Conservation (phyloP, 2,888 invertebrate species). For the Caenorhabditis wallacei region DNA sequence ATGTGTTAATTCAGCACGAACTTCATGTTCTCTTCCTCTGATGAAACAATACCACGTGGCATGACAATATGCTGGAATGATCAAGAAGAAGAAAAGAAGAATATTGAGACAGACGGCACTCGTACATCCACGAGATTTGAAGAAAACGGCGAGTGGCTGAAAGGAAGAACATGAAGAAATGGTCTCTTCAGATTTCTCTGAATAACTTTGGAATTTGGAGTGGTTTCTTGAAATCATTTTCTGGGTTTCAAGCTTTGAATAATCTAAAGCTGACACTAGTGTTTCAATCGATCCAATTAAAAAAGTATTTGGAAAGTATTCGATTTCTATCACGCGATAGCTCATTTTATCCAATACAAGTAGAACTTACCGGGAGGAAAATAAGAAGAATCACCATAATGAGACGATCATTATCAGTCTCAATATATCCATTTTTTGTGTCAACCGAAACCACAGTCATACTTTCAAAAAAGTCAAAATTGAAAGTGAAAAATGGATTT, state of each 20-base stretch:
- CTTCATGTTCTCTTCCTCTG: conserved; percentile 56
- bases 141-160: conserved; percentile 63
- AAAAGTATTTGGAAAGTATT: too few species aligned
- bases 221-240: too few species aligned
- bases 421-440: conserved; percentile 56
- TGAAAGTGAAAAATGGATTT: conserved; percentile 7
- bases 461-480: neutral
- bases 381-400: conserved; percentile 62
- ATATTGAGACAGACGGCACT: conserved; percentile 55
- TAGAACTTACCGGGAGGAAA: conserved; percentile 58
- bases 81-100: conserved; percentile 50
- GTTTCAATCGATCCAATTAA: neutral
- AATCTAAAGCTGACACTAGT: too few species aligned
- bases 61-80: conserved; percentile 58
- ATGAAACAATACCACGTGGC: conserved; percentile 63
- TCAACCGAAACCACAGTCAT: conserved; percentile 61
- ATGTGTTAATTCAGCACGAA: conserved; percentile 41
- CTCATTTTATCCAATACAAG: too few species aligned
- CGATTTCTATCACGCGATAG: too few species aligned
- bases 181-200: too few species aligned
- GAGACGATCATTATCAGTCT: conserved; percentile 62
- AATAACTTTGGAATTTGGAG: too few species aligned
- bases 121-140: conserved; percentile 59
- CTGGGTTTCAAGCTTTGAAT: too few species aligned
- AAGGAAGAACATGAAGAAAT: too few species aligned